A percentile compares a stretch with the other conserved stretches of the same genome.
phyloP scores from a whole-genome alignment of 2,797 vertebrate species.

The Cryptoprocta ferox region DNA sequence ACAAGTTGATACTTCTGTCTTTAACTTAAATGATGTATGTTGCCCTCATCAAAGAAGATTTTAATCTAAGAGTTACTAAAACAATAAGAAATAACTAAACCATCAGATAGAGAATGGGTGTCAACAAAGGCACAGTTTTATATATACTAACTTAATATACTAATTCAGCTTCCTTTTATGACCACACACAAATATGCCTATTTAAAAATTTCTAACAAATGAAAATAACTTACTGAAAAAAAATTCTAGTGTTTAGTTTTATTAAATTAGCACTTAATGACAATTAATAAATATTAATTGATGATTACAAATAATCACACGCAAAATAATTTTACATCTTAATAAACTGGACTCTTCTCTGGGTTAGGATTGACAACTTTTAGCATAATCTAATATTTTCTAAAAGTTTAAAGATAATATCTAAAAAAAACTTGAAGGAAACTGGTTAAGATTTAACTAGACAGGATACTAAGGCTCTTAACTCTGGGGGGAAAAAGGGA shows the following conservation, averaged over 20 bases:
- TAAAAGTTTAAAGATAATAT: conserved; percentile 39
- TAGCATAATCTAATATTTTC: background rate
- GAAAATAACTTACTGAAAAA: conserved; percentile 22
- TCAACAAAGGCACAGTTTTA: conserved; percentile 32
- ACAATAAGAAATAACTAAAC: conserved; percentile 36
- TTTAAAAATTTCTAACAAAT: conserved; percentile 26
- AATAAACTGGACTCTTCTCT: background rate
- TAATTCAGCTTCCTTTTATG: conserved; percentile 22
- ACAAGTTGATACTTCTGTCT: background rate
- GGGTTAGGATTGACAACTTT: background rate
- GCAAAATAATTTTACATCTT: conserved; percentile 34
- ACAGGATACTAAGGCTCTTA: background rate
- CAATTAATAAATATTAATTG: conserved; percentile 32
- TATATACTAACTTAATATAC: conserved; percentile 48
- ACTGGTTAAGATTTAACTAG: background rate
- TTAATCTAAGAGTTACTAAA: conserved; percentile 50
- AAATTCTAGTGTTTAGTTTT: conserved; percentile 13
- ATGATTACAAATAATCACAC: conserved; percentile 19
- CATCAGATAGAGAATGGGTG: conserved; percentile 20
- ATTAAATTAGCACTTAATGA: conserved; percentile 56
- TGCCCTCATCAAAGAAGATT: conserved; percentile 8
- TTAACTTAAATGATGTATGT: conserved; percentile 30
- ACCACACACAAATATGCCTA: background rate
- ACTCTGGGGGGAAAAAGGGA: background rate
- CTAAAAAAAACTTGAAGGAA: background rate